Conservation (phyloP, 2,797 vertebrate species). For the Centropyge bicolor region DNA sequence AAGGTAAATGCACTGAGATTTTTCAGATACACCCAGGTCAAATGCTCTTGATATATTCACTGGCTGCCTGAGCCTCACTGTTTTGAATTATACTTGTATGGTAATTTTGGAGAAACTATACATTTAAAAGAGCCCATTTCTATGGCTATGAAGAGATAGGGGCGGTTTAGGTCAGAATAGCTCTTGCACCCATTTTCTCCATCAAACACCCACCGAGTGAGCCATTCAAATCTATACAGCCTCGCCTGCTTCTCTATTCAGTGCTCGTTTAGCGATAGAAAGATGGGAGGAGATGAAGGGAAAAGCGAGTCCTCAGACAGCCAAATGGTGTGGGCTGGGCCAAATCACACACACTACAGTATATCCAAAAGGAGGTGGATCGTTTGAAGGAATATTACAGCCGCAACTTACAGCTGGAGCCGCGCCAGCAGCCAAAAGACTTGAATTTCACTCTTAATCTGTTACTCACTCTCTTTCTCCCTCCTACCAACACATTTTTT, state of each 20-base stretch:
- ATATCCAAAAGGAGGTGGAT: constrained; percentile 54
- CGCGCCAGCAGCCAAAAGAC: constrained; percentile 67
- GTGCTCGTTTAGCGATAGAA: constrained; percentile 72
- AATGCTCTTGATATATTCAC: constrained; percentile 76
- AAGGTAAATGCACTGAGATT: constrained; percentile 66
- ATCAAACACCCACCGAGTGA: constrained; percentile 70
- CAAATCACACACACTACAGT: constrained; percentile 37
- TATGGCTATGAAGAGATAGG: constrained; percentile 72
- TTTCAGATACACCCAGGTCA: constrained; percentile 72
- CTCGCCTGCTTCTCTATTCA: constrained; percentile 62
- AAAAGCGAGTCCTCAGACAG: constrained; percentile 48
- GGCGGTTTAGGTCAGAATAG: constrained; percentile 76
- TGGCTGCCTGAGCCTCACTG: constrained; percentile 65
- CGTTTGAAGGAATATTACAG: constrained; percentile 67
- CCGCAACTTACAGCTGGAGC: constrained; percentile 71
- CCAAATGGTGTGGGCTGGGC: constrained; percentile 48
- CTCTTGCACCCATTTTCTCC: constrained; percentile 72
- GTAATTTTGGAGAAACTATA: constrained; percentile 85
- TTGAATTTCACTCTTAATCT: constrained; percentile 77
- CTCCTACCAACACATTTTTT: constrained; percentile 69
- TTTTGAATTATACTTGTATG: constrained; percentile 81
- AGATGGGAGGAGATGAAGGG: constrained; percentile 68
- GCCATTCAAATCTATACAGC: constrained; percentile 66
- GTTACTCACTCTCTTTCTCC: constrained; percentile 67
- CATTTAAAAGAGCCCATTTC: constrained; percentile 88